Evolutionary conservation across 2,888 invertebrate species (phyloP).

Genomic region (Cantharis nigra): DNA sequence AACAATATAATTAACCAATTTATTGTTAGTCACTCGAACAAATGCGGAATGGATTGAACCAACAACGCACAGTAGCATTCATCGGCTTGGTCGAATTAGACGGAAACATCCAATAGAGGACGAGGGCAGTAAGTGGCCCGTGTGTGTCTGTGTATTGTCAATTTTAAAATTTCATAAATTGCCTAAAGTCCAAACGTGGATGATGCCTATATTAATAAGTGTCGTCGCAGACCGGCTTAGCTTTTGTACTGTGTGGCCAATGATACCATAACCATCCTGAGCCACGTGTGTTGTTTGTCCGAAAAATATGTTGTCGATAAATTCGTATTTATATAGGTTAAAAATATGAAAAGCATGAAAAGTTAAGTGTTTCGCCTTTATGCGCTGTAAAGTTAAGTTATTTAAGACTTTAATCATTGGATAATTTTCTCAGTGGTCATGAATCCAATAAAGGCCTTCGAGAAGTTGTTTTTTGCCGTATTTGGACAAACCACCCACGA

Average conservation of each 20-base stretch:
- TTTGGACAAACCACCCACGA: constrained; percentile 92
- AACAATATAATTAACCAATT: background rate
- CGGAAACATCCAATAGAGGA: constrained; percentile 13
- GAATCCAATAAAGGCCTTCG: constrained; percentile 90
- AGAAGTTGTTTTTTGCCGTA: constrained; percentile 97
- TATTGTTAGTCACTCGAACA: background rate
- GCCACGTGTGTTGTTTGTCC: constrained; percentile 14
- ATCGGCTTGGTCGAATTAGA: constrained; percentile 14
- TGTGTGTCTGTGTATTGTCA: constrained; percentile 14
- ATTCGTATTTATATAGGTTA: background rate
- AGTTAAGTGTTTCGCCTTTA: constrained; percentile 16
- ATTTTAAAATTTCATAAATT: background rate
- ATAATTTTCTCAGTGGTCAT: constrained; percentile 70
- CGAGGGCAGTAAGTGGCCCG: constrained; percentile 26
- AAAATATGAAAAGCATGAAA: constrained; percentile 32
- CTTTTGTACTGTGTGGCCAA: constrained; percentile 11
- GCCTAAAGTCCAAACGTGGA: background rate
- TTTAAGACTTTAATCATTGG: constrained; percentile 23
- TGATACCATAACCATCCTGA: background rate
- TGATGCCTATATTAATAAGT: constrained; percentile 2
- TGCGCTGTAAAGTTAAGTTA: constrained; percentile 5
- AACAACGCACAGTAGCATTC: background rate
- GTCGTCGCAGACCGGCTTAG: constrained; percentile 23
- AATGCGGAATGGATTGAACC: constrained; percentile 4
- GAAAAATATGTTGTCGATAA: background rate